phyloP scores from a whole-genome alignment of 2,888 invertebrate genomes.

The Cryptocephalus moraei region DNA sequence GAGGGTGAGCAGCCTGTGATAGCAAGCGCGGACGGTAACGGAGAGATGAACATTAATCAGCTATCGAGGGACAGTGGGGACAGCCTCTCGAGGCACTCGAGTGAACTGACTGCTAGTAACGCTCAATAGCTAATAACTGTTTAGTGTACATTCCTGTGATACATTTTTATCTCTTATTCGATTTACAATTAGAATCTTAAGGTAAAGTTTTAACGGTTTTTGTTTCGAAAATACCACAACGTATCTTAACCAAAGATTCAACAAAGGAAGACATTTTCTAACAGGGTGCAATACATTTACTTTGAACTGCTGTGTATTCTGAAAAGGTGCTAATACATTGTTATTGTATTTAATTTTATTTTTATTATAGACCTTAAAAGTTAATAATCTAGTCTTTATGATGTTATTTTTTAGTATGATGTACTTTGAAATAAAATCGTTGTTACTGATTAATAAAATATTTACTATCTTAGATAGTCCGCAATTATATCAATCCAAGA shows the following conservation, averaged over 20 bases:
- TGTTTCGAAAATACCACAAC: background rate
- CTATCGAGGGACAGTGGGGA: slow-evolving; percentile 14
- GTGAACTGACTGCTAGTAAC: slow-evolving; percentile 14
- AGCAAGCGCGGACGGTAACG: slow-evolving; percentile 6
- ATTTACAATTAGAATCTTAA: slow-evolving; percentile 4
- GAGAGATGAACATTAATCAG: slow-evolving; percentile 11
- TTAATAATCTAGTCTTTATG: too few species aligned
- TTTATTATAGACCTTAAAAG: too few species aligned
- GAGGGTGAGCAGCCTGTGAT: slow-evolving; percentile 26
- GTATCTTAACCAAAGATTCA: slow-evolving; percentile 19
- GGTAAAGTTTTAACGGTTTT: background rate
- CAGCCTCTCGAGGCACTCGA: slow-evolving; percentile 22
- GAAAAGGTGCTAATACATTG: slow-evolving; percentile 5
- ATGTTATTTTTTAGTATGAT: too few species aligned
- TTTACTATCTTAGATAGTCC: too few species aligned
- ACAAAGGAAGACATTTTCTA: slow-evolving; percentile 4
- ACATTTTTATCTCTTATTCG: slow-evolving; percentile 4
- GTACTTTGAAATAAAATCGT: too few species aligned
- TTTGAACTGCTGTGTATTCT: slow-evolving; percentile 1
- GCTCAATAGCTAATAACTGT: slow-evolving; percentile 7
- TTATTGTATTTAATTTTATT: too few species aligned
- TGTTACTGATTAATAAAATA: too few species aligned
- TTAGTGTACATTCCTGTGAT: slow-evolving; percentile 2
- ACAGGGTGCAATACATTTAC: slow-evolving; percentile 10
- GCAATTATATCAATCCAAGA: too few species aligned